Evolutionary conservation across 1,140 invertebrate genomes (phyloP), one percentile per base, ranked within the genome.

Genomic region (Leucophenga varia): DNA sequence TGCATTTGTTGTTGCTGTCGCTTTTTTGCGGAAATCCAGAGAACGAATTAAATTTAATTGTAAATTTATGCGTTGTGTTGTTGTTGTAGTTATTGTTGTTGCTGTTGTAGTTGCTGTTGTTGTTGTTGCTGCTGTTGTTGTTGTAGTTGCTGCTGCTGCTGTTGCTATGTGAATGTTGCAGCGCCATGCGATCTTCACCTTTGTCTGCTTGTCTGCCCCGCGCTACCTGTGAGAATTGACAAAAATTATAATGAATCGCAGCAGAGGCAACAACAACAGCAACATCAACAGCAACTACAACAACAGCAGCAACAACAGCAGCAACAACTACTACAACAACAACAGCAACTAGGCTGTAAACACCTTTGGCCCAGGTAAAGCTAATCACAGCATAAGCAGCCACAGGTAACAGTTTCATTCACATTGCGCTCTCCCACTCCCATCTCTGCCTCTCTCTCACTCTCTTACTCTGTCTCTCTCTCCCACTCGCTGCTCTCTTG

Each of bases 231-330:
- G 63, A 63, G 63, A 65, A 61, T 67, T 63, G 59, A 65, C 61
- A 65, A 65, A 54, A 67, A 59, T 67, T 67, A 67, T 67, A 65
- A 67, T 65, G 63, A 63, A 54, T 56, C 47, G 59, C 46, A 12
- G 49, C 55, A 45, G 16, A 34, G 47, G 31, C 25, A n/a, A 20
- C 28, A 37, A 17, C 17, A 41, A 28, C 43, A 49, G 17, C 28
- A 30, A 28, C 48, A 19, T 38, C 17, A n/a, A 25, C 31, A 34
- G 46, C 47, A 44, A 53, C 48, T 56, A n/a, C 25, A n/a, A 20
- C 28, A 37, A 17, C 17, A 41, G 31, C 43, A 49, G 17, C 28
- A 30, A 28, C 46, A 12, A 47, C 55, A 45, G 16, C 35, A 49
- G 31, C 25, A n/a, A 20, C 28, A 37, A 17, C 17, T 36, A 28